Percentiles rank a stretch among this genome's conserved stretches.
Conservation (phyloP, 2,888 invertebrate species). For the Agonopterix alstromeriana region DNA sequence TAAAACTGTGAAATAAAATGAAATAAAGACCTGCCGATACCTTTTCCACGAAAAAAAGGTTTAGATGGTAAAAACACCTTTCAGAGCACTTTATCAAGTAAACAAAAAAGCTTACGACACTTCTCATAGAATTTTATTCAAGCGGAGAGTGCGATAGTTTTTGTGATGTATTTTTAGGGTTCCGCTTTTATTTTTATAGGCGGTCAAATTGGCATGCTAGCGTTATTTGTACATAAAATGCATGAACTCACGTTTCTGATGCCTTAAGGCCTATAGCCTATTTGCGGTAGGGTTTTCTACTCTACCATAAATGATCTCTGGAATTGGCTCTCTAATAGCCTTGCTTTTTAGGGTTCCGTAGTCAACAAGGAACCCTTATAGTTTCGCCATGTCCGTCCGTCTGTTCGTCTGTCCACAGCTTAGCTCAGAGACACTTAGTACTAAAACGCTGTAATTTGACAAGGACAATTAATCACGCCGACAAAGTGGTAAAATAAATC, state of each 20-base stretch:
- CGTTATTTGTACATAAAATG: not conserved
- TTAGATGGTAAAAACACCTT: conserved; percentile 12
- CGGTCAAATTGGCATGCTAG: not conserved
- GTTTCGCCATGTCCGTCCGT: too few species aligned
- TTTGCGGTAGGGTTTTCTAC: too few species aligned
- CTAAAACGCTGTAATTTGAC: too few species aligned
- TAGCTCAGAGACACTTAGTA: too few species aligned
- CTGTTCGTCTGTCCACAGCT: too few species aligned
- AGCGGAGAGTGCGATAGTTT: conserved; percentile 10
- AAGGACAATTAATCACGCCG: too few species aligned
- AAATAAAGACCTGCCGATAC: conserved; percentile 6
- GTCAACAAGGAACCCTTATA: too few species aligned
- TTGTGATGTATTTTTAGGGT: conserved; percentile 10
- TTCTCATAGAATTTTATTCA: conserved; percentile 25
- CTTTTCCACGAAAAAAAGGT: conserved; percentile 7
- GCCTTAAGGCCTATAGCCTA: too few species aligned
- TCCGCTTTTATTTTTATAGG: not conserved
- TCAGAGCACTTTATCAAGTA: conserved; percentile 28
- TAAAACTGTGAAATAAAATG: not conserved
- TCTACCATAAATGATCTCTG: too few species aligned
- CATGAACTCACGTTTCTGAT: not conserved
- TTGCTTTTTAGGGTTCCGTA: too few species aligned
- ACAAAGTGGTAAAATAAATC: too few species aligned
- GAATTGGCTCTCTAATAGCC: too few species aligned
- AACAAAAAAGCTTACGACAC: conserved; percentile 25